Percentiles rank a stretch among this genome's conserved stretches.
Evolutionary conservation across 2,113 vertebrate species (phyloP).

Genomic region (Corythoichthys intestinalis): DNA sequence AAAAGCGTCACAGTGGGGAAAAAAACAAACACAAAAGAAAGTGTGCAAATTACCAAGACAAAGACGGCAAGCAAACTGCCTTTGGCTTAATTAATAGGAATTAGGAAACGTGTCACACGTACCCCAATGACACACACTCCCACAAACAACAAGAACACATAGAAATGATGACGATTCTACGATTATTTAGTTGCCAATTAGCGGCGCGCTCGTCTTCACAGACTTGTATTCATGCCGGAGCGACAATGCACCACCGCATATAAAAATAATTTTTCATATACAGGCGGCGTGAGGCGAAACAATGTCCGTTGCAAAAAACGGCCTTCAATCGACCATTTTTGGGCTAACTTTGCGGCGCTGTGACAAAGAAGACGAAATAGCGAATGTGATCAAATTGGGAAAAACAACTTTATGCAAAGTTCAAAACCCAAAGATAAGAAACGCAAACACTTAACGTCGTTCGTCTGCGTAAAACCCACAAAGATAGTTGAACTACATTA

Average conservation of each 20-base stretch:
- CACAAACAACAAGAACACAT: slow-evolving; percentile 30
- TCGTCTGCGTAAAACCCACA: not conserved
- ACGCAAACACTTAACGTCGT: not conserved
- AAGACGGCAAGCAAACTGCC: slow-evolving; percentile 26
- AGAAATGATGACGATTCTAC: slow-evolving; percentile 60
- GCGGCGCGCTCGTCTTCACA: slow-evolving; percentile 17
- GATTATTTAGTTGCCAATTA: slow-evolving; percentile 59
- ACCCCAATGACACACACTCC: slow-evolving; percentile 20
- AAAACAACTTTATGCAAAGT: not conserved
- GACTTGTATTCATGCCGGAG: not conserved
- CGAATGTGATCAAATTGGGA: not conserved
- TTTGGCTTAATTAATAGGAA: slow-evolving; percentile 53
- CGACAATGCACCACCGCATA: not conserved
- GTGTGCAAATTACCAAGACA: slow-evolving; percentile 46
- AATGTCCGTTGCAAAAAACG: not conserved
- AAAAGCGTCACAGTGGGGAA: slow-evolving; percentile 38
- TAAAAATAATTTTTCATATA: not conserved
- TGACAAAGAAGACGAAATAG: too few relatives aligned
- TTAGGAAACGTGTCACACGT: slow-evolving; percentile 25
- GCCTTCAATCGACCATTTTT: not conserved
- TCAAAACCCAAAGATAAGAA: not conserved
- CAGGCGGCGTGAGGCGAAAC: not conserved
- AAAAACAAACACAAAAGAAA: slow-evolving; percentile 31
- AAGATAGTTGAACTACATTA: not conserved
- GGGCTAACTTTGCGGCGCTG: too few relatives aligned